Percentiles rank a stretch among this genome's conserved stretches.
Evolutionary conservation across 2,888 invertebrate genomes (phyloP).

Genomic region (Pteria penguin): DNA sequence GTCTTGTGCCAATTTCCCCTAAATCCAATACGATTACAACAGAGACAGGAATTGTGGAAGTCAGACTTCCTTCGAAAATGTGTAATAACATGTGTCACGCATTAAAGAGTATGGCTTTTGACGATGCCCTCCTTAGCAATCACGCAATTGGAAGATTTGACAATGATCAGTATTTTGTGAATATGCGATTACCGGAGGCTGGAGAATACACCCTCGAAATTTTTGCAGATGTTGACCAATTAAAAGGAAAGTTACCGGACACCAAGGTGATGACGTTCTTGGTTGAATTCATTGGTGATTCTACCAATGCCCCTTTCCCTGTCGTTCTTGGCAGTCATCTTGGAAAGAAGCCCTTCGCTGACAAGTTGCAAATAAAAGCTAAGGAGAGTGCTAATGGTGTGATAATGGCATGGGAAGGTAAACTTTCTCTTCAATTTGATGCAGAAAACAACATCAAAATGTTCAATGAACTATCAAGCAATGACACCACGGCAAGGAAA

Average conservation of each 20-base stretch:
- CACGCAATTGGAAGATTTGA: conserved; percentile 20
- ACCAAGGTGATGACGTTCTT: conserved; percentile 32
- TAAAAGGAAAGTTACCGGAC: conserved; percentile 18
- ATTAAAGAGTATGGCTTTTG: conserved; percentile 18
- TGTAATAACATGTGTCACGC: conserved; percentile 19
- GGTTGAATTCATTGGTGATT: conserved; percentile 5
- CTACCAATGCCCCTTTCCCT: conserved; percentile 22
- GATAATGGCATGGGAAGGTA: conserved; percentile 29
- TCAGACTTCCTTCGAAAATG: conserved; percentile 12
- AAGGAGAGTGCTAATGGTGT: conserved; percentile 18
- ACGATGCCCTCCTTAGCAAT: conserved; percentile 32
- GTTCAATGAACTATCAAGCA: conserved; percentile 29
- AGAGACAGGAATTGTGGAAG: conserved; percentile 28
- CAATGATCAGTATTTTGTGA: conserved; percentile 24
- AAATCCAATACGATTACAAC: conserved; percentile 10
- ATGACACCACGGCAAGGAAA: conserved; percentile 16
- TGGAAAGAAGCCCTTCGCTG: conserved; percentile 21
- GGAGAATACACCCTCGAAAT: conserved; percentile 37
- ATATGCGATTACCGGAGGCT: conserved; percentile 23
- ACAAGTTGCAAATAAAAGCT: not conserved
- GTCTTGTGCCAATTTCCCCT: conserved; percentile 21
- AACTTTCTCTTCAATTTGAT: conserved; percentile 20
- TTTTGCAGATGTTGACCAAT: conserved; percentile 19
- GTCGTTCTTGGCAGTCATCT: conserved; percentile 32
- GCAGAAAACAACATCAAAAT: conserved; percentile 6